Conservation (phyloP, 2,113 vertebrate species). For the Canis aureus region DNA sequence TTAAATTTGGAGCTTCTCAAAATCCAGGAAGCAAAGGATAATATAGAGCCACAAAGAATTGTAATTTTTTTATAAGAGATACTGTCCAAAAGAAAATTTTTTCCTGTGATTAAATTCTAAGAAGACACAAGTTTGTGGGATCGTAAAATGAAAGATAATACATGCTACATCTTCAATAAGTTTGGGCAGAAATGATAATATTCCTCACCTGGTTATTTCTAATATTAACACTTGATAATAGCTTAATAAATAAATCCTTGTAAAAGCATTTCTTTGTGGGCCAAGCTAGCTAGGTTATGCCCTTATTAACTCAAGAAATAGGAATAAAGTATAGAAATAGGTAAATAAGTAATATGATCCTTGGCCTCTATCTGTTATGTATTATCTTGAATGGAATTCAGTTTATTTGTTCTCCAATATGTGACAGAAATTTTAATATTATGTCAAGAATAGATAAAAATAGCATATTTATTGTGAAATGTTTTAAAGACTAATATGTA, state of each 20-base stretch:
- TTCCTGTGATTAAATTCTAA: neutral
- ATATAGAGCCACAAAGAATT: neutral
- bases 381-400: constrained; percentile 33
- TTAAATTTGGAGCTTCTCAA: constrained; percentile 38
- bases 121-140: neutral
- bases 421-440: neutral
- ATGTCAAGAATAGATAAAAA: neutral
- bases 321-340: neutral
- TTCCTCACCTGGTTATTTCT: neutral
- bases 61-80: neutral
- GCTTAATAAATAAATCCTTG: neutral
- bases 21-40: neutral
- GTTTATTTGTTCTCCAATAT: neutral
- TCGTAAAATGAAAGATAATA: neutral
- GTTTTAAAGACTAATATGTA: neutral
- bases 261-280: neutral
- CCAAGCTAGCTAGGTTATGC: neutral
- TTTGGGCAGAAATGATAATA: constrained; percentile 28
- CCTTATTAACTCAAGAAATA: neutral
- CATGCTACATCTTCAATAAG: neutral
- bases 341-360: neutral
- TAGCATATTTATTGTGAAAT: neutral
- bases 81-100: constrained; percentile 39
- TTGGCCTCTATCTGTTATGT: neutral
- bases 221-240: neutral